These are phyloP conservation scores for Amiota mariae DNA, from an alignment of 2,888 invertebrate species.

Conservation along the genomic window DNA sequence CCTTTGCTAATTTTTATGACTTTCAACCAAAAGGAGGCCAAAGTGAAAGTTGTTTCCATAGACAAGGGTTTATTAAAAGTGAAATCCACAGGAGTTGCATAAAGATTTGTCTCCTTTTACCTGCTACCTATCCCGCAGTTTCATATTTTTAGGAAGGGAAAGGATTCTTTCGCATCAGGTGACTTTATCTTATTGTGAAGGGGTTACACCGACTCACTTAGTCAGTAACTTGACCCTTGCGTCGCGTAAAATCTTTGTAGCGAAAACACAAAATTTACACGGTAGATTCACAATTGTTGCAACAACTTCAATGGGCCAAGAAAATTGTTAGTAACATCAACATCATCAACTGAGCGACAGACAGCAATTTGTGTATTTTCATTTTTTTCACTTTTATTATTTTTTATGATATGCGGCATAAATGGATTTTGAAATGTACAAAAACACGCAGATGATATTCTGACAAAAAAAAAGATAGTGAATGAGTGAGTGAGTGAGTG, in stretches of 20 bases:
- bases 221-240: slow-evolving; percentile 31
- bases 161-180: slow-evolving; percentile 51
- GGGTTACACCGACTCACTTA: slow-evolving; percentile 37
- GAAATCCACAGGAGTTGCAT: too few species aligned
- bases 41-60: slow-evolving; percentile 45
- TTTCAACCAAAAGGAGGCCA: slow-evolving; percentile 17
- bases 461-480: slow-evolving; percentile 42
- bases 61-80: too few species aligned
- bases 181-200: slow-evolving; percentile 46
- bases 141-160: not conserved
- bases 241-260: slow-evolving; percentile 59
- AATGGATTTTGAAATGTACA: slow-evolving; percentile 61
- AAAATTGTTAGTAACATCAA: too few species aligned
- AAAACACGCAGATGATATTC: slow-evolving; percentile 44
- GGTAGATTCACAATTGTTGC: slow-evolving; percentile 31
- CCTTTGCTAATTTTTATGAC: slow-evolving; percentile 15
- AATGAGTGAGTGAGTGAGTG: slow-evolving; percentile 45
- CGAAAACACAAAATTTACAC: slow-evolving; percentile 61
- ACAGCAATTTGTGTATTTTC: not conserved
- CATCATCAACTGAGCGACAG: too few species aligned
- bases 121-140: slow-evolving; percentile 1
- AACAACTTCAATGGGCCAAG: too few species aligned
- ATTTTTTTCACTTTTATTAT: slow-evolving; percentile 36
- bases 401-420: slow-evolving; percentile 64
- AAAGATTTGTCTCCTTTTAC: not conserved